Evolutionary conservation across 2,888 invertebrate species (phyloP), one percentile per base, ranked within the genome.

Genomic region (Yponomeuta plumbellus): DNA sequence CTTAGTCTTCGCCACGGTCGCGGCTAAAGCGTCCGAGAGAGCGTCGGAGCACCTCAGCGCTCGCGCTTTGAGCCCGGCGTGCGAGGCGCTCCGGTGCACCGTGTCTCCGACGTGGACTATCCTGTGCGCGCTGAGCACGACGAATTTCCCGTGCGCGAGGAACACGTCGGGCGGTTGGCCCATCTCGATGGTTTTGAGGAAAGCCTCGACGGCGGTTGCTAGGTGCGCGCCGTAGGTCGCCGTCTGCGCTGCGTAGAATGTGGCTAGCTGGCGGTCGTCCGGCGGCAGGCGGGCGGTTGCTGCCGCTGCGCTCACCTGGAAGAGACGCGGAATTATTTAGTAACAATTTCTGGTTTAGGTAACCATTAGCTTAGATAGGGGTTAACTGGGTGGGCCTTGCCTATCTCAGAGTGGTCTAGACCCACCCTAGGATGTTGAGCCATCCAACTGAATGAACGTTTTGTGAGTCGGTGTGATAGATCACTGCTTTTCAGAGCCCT

Each of bases 91-190:
- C 75, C 97, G 94, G 81, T 97, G 95, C 39, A 98, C 96, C 64
- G 96, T 97, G 88, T 99, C 98, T 65, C 98, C 98, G 69, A 98
- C 98, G 80, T 97, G 96, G 22, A 99, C 97, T 77, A 99, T 92
- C 81, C 98, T 95, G 80, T 98, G 98, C 34, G 98, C 98, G 80
- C 97, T 97, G 64, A 99, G 92, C 52, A 98, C 97, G 11, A 99
- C 97, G 84, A 97, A 97, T 84, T 98, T 98, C 66, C 97, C 97
- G 81, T 98, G 97, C 17, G 97, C 97, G 66, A 98, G 94, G 84
- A 98, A 98, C 70, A 95, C 95, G 85, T 97, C 97, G 0, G 99
- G 98, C 57, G 98, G 97, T 80, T 98, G 97, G 77, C 97, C 98
- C 84, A 96, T 96, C 77, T 97, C 97, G 58, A 99, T 96, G 6